Conservation (phyloP, 2,113 vertebrate species). For the Empidonax traillii region DNA sequence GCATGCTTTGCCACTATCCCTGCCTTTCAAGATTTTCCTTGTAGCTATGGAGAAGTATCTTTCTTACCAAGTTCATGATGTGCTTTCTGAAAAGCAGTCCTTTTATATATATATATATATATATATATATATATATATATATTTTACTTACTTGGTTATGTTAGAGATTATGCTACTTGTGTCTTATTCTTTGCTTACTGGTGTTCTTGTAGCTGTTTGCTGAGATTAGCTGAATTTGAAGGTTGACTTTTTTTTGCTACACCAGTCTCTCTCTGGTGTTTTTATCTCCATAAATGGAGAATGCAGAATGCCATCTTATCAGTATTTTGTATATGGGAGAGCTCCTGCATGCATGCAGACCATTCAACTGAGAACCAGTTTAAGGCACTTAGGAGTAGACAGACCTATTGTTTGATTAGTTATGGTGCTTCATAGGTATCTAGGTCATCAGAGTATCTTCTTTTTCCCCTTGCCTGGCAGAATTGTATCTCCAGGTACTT, state of each 20-base stretch:
- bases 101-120: not conserved
- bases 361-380: not conserved
- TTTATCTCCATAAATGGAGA: not conserved
- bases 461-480: not conserved
- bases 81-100: not conserved
- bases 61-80: not conserved
- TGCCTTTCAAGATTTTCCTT: not conserved
- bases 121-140: not conserved
- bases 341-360: not conserved
- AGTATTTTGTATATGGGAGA: not conserved
- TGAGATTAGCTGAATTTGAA: not conserved
- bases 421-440: not conserved
- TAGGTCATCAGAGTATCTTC: not conserved
- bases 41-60: not conserved
- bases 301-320: not conserved
- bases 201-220: not conserved
- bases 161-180: not conserved
- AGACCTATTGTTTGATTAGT: not conserved
- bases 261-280: not conserved
- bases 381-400: not conserved
- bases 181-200: not conserved
- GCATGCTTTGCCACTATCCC: not conserved
- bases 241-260: not conserved
- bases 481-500: conserved; percentile 21
- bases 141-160: not conserved